Conservation (phyloP, 2,797 vertebrate genomes). For the Cynodonichthys magdalenae region DNA sequence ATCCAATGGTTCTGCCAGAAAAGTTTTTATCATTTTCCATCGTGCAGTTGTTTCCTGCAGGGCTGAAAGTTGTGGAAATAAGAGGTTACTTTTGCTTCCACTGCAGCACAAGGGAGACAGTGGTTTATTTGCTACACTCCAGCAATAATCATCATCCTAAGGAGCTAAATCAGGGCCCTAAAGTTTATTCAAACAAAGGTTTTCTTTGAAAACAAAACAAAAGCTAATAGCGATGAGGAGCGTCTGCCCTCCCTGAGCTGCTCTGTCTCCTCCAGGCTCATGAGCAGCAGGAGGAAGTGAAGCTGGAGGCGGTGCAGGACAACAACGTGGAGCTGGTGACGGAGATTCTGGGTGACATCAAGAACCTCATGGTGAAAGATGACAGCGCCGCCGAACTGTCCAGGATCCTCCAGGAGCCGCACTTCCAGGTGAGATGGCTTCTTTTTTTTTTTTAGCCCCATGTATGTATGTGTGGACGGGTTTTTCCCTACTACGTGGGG, state of each 20-base stretch:
- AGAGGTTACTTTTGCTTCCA: constrained; percentile 2
- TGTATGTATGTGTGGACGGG: too few relatives aligned
- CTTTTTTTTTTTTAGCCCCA: too few relatives aligned
- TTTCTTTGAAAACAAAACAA: too few relatives aligned
- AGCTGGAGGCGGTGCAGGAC: constrained; percentile 97
- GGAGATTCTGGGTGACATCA: constrained; percentile 96
- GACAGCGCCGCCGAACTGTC: constrained; percentile 91
- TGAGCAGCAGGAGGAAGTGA: constrained; percentile 93
- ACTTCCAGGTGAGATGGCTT: constrained; percentile 88
- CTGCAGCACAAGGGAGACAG: background rate
- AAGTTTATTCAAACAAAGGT: too few relatives aligned
- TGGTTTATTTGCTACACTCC: background rate
- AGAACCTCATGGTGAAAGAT: constrained; percentile 85
- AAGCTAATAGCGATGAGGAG: background rate
- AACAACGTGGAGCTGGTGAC: constrained; percentile 96
- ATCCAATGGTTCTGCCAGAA: background rate
- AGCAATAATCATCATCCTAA: too few relatives aligned
- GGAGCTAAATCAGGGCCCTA: too few relatives aligned
- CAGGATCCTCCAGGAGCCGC: constrained; percentile 93
- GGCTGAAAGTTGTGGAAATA: constrained; percentile 12
- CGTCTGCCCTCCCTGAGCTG: constrained; percentile 8
- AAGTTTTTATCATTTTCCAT: constrained; percentile 8
- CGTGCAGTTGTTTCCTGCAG: constrained; percentile 15
- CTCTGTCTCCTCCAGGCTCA: constrained; percentile 82
- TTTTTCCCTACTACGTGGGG: too few relatives aligned